These are phyloP conservation scores for Tipula vernalis DNA, from an alignment of 2,888 invertebrate species.

Conservation along the genomic window DNA sequence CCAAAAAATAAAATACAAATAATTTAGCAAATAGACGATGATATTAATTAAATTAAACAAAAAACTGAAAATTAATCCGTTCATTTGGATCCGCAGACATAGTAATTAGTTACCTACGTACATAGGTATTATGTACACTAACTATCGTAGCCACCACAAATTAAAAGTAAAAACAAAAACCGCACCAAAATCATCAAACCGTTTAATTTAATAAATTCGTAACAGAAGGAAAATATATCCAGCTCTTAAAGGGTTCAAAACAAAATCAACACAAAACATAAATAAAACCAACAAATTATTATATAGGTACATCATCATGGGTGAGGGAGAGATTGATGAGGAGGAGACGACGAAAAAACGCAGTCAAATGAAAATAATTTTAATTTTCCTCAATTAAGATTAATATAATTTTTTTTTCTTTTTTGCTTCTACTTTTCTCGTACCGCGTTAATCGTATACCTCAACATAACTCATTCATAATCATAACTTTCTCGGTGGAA, in stretches of 20 bases:
- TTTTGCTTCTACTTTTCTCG: not conserved
- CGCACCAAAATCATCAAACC: not conserved
- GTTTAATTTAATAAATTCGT: not conserved
- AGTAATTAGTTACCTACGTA: not conserved
- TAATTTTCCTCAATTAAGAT: not conserved
- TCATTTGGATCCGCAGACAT: not conserved
- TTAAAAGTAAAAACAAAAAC: not conserved
- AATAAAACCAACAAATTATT: not conserved
- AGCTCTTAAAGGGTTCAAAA: not conserved
- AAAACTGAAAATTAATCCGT: not conserved
- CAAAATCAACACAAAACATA: not conserved
- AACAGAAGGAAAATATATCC: not conserved
- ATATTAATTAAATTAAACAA: not conserved
- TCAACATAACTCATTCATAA: not conserved
- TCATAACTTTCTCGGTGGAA: not conserved
- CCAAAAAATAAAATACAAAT: not conserved
- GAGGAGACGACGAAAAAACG: not conserved
- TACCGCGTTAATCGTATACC: not conserved
- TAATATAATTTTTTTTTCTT: not conserved
- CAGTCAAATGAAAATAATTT: not conserved
- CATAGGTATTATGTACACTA: not conserved
- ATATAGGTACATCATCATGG: not conserved
- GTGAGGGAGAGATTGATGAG: not conserved
- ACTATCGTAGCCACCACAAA: not conserved
- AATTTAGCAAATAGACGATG: not conserved